Base-by-base conservation (phyloP, 2,113 vertebrate species). In the Lampris incognitus region DNA sequence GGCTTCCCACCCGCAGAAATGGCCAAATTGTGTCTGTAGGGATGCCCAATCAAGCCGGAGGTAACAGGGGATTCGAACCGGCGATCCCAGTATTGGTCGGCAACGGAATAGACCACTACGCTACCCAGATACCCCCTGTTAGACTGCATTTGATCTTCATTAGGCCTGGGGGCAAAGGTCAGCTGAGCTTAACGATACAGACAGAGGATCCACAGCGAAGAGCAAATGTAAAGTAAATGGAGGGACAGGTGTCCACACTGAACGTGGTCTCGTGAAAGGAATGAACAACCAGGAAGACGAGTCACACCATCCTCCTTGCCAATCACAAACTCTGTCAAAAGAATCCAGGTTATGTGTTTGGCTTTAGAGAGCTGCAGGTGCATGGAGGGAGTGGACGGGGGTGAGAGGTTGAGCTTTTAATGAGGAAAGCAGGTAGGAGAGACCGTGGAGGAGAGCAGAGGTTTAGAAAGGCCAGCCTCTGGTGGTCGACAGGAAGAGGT, bases 331-430 rank as follows among this genome's bases (percentile, higher is more conserved):
- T 74, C 64, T 13, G 50, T 80, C 66, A 84, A 59, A 83, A 81
- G 68, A 57, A 85, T 49, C 24, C 10, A 0, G 8, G 69, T 60
- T 62, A 66, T 24, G 63, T 44, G 70, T 51, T 2, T 57, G 60
- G 70, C 71, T 76, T 78, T 3, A 61, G 79, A 81, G 79, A 61
- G 85, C 73, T 84, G 76, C 62, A 67, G 84, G 68, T 56, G 66
- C 71, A n/a, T 13, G 48, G 78, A 61, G 51, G 61, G 62, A 67
- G 87, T 13, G 48, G 78, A 61, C 51, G 61, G 62, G 69, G 87
- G 84, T 81, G 79, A 88, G 76, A 87, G 90, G 88, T 85, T 74
- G 89, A 88, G 81, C 57, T 89, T 90, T 91, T 93, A 92, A 94
- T 94, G 90, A 91, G 89, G 76, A 60, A 82, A 74, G 82, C 78